A percentile compares a stretch with the other conserved stretches of the same genome.
These are phyloP conservation scores for Falco columbarius DNA, from an alignment of 2,797 vertebrate genomes.

Conservation along the genomic window DNA sequence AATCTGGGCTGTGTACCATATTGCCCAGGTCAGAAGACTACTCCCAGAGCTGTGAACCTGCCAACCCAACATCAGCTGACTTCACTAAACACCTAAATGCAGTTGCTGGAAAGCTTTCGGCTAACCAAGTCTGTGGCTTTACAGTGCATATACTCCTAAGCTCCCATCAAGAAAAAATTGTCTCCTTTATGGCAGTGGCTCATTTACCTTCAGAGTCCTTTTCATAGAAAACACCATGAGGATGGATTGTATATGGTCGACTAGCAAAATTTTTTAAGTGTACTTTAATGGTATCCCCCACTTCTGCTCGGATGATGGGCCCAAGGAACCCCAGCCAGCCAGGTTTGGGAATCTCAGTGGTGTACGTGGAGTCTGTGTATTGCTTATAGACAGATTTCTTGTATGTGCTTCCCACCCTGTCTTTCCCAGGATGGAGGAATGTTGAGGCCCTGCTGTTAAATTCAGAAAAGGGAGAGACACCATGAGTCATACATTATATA, in stretches of 20 bases:
- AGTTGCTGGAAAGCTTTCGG: neutral
- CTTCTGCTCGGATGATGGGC: constrained; percentile 77
- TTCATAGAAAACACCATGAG: constrained; percentile 80
- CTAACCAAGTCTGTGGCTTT: neutral
- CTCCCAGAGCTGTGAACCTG: neutral
- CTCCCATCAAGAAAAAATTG: neutral
- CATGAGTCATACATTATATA: neutral
- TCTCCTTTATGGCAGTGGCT: neutral
- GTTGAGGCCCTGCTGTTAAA: constrained; percentile 64
- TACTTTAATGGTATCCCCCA: constrained; percentile 76
- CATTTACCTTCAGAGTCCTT: constrained; percentile 81
- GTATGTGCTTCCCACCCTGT: constrained; percentile 78
- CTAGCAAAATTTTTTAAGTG: constrained; percentile 80
- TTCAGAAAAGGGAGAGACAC: neutral
- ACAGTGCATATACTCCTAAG: neutral
- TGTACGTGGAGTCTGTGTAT: constrained; percentile 72
- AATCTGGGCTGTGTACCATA: neutral
- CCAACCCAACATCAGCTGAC: neutral
- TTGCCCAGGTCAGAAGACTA: neutral
- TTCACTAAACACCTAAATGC: neutral
- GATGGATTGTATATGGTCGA: constrained; percentile 77
- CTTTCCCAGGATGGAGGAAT: constrained; percentile 71
- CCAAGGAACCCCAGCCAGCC: constrained; percentile 80
- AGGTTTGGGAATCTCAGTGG: constrained; percentile 69
- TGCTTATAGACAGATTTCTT: constrained; percentile 79